Conservation (phyloP, 2,113 vertebrate genomes). For the Polypterus bichir region DNA sequence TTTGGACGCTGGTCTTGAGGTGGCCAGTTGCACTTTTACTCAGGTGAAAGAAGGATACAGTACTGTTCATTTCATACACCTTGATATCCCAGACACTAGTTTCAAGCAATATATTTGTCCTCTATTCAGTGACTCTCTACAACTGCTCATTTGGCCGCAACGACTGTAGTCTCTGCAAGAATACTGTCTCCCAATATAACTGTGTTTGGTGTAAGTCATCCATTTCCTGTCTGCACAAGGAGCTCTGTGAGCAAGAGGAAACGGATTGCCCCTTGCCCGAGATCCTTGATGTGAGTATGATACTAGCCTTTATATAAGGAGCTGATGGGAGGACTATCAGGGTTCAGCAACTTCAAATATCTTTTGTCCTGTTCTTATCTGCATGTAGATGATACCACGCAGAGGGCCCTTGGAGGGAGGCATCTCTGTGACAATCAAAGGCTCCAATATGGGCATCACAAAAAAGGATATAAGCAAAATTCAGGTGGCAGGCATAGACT, state of each 20-base stretch:
- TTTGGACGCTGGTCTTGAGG: too few relatives aligned
- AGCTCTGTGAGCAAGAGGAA: constrained; percentile 41
- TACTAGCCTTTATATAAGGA: not conserved
- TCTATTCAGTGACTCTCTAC: constrained; percentile 69
- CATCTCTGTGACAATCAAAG: constrained; percentile 75
- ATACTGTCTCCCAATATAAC: constrained; percentile 45
- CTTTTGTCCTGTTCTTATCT: constrained; percentile 5
- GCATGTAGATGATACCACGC: constrained; percentile 68
- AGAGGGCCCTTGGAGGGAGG: constrained; percentile 70
- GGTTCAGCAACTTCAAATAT: constrained; percentile 9
- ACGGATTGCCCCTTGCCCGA: constrained; percentile 59
- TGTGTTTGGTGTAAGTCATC: constrained; percentile 74
- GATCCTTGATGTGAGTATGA: constrained; percentile 63
- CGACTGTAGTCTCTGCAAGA: constrained; percentile 85
- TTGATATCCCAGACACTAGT: too few relatives aligned
- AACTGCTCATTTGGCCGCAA: constrained; percentile 80
- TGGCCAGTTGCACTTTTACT: too few relatives aligned
- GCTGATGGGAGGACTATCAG: not conserved
- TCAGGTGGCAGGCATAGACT: constrained; percentile 60
- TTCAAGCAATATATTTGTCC: not conserved
- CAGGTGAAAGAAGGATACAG: too few relatives aligned
- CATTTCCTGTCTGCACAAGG: constrained; percentile 56
- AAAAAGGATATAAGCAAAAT: constrained; percentile 65
- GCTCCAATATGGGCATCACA: constrained; percentile 81
- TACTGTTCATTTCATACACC: too few relatives aligned